These are phyloP conservation scores for Drosophila tristis DNA, from an alignment of 1,140 invertebrate genomes.

Conservation along the genomic window DNA sequence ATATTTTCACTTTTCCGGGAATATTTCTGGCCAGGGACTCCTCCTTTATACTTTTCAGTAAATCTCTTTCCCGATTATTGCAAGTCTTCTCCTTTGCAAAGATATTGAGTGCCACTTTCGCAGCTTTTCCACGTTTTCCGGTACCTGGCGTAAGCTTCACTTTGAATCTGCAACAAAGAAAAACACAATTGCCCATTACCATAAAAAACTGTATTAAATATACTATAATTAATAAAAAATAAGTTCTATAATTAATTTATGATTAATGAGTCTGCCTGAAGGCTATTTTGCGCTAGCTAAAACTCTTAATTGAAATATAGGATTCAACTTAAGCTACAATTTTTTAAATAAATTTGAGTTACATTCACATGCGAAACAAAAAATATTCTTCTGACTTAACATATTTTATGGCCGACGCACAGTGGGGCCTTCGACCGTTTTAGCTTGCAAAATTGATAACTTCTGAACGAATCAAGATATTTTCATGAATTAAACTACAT, in stretches of 20 bases:
- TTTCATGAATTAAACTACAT: no score
- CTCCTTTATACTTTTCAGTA: slow-evolving; percentile 96
- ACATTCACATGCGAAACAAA: no score
- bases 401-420: no score
- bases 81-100: slow-evolving; percentile 94
- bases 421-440: no score
- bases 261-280: no score
- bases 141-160: slow-evolving; percentile 97
- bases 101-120: slow-evolving; percentile 94
- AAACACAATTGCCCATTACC: slow-evolving; percentile 52
- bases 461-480: no score
- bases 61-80: slow-evolving; percentile 93
- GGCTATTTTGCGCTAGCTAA: no score
- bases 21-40: slow-evolving; percentile 96
- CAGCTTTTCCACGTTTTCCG: slow-evolving; percentile 97
- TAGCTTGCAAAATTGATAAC: no score
- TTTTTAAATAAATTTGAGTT: no score
- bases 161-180: slow-evolving; percentile 89
- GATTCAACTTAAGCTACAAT: no score
- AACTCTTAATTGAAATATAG: no score
- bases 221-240: neutral
- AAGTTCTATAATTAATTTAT: neutral
- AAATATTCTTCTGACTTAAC: no score
- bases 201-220: neutral
- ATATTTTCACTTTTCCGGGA: slow-evolving; percentile 99